phyloP scores from a whole-genome alignment of 1,140 invertebrate genomes.

The Drosophila lowei region DNA sequence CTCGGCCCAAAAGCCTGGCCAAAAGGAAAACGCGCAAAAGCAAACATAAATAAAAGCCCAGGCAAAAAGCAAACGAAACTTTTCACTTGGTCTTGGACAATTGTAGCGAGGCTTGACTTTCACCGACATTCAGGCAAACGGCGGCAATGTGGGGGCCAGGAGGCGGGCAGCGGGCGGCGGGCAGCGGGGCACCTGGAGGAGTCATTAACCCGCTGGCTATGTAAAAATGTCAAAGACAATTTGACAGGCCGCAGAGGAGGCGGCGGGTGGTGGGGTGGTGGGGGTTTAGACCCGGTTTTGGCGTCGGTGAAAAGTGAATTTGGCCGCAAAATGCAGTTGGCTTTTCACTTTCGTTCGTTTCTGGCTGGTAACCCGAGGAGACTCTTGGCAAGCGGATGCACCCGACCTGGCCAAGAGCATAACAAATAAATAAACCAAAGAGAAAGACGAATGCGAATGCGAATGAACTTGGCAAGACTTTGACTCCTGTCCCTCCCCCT shows the following conservation, averaged over 20 bases:
- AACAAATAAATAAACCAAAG: conserved; percentile 14
- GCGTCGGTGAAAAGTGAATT: conserved; percentile 64
- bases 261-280: not conserved
- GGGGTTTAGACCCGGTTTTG: conserved; percentile 22
- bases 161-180: not conserved
- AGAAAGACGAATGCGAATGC: conserved; percentile 13
- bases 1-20: conserved; percentile 30
- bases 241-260: conserved; percentile 44
- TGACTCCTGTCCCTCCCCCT: too few species aligned
- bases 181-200: conserved; percentile 15
- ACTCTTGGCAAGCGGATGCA: conserved; percentile 80
- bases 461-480: conserved; percentile 66
- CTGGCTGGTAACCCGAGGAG: conserved; percentile 76
- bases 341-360: conserved; percentile 79
- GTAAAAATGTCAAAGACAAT: conserved; percentile 75
- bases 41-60: conserved; percentile 54
- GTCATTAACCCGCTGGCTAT: conserved; percentile 56
- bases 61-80: conserved; percentile 52
- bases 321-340: conserved; percentile 58
- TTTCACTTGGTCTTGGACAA: conserved; percentile 73
- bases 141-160: not conserved
- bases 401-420: conserved; percentile 49
- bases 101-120: conserved; percentile 80
- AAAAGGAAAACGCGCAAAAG: conserved; percentile 26
- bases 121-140: conserved; percentile 67